A percentile compares a stretch with the other conserved stretches of the same genome.
Conservation (phyloP, 2,888 invertebrate species). For the Neoaliturus tenellus region DNA sequence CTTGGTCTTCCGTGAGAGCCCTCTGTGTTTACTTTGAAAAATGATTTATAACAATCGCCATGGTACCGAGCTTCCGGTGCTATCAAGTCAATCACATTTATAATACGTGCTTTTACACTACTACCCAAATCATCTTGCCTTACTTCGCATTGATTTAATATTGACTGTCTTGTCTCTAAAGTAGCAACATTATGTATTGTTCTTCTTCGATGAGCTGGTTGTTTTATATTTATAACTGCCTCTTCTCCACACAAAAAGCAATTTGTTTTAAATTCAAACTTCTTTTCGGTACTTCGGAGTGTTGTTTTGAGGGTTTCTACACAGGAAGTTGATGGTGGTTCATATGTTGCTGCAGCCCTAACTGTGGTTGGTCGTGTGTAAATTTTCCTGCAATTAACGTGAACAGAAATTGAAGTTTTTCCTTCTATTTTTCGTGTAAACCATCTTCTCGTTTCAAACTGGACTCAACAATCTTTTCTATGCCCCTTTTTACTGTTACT, state of each 20-base stretch:
- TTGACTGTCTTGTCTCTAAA: constrained; percentile 36
- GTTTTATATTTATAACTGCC: not conserved
- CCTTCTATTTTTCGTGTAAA: constrained; percentile 25
- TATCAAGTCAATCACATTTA: constrained; percentile 49
- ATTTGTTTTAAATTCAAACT: constrained; percentile 21
- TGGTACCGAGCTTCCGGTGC: constrained; percentile 52
- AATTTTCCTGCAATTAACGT: constrained; percentile 3
- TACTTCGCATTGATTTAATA: constrained; percentile 29
- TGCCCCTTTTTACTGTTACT: constrained; percentile 9
- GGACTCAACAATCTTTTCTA: not conserved
- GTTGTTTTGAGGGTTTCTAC: not conserved
- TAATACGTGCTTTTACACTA: constrained; percentile 28
- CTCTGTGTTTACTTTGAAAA: constrained; percentile 26
- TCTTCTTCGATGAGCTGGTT: not conserved
- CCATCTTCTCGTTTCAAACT: constrained; percentile 20
- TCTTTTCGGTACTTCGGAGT: constrained; percentile 16
- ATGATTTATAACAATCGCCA: constrained; percentile 44
- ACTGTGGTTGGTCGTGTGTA: constrained; percentile 16
- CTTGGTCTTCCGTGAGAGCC: constrained; percentile 5
- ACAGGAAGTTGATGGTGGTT: not conserved
- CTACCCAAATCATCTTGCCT: constrained; percentile 49
- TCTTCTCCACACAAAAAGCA: constrained; percentile 44
- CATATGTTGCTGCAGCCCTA: not conserved
- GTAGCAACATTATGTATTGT: not conserved
- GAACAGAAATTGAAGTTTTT: constrained; percentile 17